Evolutionary conservation across 2,113 vertebrate genomes (phyloP), one percentile per base, ranked within the genome.

Genomic region (Motacilla alba): DNA sequence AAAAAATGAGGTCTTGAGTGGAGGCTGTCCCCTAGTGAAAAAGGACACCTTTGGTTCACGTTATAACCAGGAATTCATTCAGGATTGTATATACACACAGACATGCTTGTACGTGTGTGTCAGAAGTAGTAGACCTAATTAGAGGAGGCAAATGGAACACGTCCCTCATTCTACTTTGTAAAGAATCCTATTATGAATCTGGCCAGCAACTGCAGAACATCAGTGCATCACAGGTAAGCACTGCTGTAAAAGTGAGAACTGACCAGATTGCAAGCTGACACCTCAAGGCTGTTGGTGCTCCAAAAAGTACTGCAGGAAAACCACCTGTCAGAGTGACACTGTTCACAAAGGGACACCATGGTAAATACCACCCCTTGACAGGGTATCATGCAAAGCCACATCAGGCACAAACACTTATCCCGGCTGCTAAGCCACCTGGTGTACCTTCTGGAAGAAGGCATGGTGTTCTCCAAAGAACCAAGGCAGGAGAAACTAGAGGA

Each of bases 1-100:
- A 47, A 79, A 69, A 43, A 15, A 0, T 52, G 22, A 15, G 6
- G 6, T 64, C 26, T 53, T 80, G 35, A n/a, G 39, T 87, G 63
- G 37, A 92, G 47, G 30, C 39, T 60, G 13, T 68, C 35, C 20
- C 3, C 44, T 60, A 26, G 56, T 43, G 26, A 9, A 15, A 37
- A 73, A 56, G 44, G 56, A 46, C 7, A 64, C 35, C 33, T 83
- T 37, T 33, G 56, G 12, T 55, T 15, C 28, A 11, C 43, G 22
- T 59, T 63, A 49, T 47, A 19, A 41, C 21, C 4, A 87, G 66
- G 5, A 85, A 39, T 67, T 81, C 8, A 53, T 43, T 60, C 60
- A 49, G 13, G 35, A 55, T 50, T 78, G 20, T 41, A 15, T 13
- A 60, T 39, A n/a, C 35, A 41, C 0, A 0, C 7, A 78, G 41